Evolutionary conservation across 1,140 invertebrate species (phyloP).

Genomic region (Ylistrum balloti): DNA sequence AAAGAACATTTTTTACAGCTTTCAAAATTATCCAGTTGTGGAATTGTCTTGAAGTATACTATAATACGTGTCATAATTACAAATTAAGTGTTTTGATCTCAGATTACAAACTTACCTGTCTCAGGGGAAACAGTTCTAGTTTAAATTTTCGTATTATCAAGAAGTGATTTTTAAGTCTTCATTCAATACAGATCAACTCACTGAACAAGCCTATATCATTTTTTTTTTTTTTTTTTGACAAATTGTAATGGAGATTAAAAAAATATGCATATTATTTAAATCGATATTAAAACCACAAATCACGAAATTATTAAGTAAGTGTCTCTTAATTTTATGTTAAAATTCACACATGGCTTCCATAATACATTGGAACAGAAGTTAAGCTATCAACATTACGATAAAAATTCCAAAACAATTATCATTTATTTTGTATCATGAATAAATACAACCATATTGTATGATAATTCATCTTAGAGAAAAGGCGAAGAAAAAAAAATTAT

Average conservation of each 20-base stretch:
- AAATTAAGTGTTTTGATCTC: background rate
- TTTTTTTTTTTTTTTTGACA: background rate
- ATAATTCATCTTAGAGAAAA: background rate
- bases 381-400: background rate
- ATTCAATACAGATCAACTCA: background rate
- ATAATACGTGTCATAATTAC: background rate
- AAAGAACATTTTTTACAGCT: conserved; percentile 23
- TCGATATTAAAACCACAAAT: background rate
- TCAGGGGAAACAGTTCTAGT: background rate
- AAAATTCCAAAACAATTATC: conserved; percentile 27
- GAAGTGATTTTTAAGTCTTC: background rate
- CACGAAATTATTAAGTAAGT: background rate
- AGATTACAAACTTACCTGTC: background rate
- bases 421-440: background rate
- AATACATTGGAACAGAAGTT: background rate
- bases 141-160: too few species aligned
- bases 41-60: background rate
- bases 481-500: background rate
- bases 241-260: background rate
- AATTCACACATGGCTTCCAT: background rate
- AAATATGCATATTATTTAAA: background rate
- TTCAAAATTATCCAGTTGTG: conserved; percentile 6
- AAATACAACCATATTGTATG: conserved; percentile 10
- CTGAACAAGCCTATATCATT: background rate
- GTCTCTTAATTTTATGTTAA: background rate